Percentiles rank a stretch among this genome's conserved stretches.
These are phyloP conservation scores for Zoanthus sociatus DNA, from an alignment of 92 coral and sea anemone species.

Conservation along the genomic window DNA sequence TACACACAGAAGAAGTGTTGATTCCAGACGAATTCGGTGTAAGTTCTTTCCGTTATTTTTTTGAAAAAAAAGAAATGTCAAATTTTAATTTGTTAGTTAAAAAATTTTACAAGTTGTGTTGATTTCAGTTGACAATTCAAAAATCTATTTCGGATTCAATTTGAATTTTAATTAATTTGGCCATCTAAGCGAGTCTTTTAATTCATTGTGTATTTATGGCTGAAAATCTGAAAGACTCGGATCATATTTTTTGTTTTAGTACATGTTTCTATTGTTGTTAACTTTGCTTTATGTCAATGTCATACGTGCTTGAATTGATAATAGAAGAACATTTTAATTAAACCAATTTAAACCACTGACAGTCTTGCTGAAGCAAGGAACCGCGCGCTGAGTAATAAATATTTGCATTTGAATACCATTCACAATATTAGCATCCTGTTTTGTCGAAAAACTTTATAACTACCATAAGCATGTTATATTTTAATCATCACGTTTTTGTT, in stretches of 20 bases:
- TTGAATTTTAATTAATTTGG: too few species aligned
- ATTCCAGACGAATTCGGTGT: neutral
- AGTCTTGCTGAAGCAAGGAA: neutral
- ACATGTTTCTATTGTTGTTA: neutral
- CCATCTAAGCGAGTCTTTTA: too few species aligned
- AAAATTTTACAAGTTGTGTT: too few species aligned
- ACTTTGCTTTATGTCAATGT: neutral
- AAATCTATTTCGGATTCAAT: too few species aligned
- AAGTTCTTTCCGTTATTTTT: neutral
- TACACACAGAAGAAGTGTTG: neutral
- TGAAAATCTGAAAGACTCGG: neutral
- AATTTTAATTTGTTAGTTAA: neutral
- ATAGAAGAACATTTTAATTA: neutral
- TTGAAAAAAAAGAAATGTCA: neutral
- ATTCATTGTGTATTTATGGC: too few species aligned
- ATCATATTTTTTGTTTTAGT: neutral
- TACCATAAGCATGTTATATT: neutral
- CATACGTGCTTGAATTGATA: neutral
- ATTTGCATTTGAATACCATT: constrained; percentile 8
- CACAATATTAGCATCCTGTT: neutral
- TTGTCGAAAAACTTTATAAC: neutral
- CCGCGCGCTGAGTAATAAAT: neutral
- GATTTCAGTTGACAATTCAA: too few species aligned
- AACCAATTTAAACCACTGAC: neutral
- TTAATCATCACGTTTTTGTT: neutral